phyloP scores from a whole-genome alignment of 2,113 vertebrate genomes.

The Phalacrocorax aristotelis region DNA sequence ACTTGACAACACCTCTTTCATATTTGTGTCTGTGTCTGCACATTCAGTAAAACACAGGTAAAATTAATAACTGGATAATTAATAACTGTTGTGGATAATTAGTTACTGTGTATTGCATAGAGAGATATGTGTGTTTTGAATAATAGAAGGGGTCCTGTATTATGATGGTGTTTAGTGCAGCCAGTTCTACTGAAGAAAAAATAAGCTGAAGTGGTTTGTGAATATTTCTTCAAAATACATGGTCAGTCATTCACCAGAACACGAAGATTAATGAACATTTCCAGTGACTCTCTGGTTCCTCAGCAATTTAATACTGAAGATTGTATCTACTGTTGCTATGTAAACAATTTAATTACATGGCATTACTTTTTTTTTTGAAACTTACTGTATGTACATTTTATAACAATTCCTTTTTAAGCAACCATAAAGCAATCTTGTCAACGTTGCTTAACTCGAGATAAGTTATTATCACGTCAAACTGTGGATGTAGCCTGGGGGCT shows the following conservation, averaged over 20 bases:
- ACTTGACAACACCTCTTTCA: background rate
- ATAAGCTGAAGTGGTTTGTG: background rate
- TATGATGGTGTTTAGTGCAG: background rate
- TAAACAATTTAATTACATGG: background rate
- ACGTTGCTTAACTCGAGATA: background rate
- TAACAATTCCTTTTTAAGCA: background rate
- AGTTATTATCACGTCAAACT: background rate
- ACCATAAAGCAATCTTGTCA: background rate
- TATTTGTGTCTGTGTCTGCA: background rate
- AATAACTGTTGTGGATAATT: background rate
- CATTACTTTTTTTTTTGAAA: background rate
- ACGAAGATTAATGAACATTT: background rate
- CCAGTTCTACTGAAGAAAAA: background rate
- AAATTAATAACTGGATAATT: background rate
- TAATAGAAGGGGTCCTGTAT: rapidly evolving
- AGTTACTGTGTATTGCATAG: background rate
- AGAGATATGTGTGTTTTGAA: background rate
- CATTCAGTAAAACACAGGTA: background rate
- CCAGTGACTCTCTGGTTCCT: background rate
- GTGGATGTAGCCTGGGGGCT: background rate
- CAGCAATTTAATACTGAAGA: background rate
- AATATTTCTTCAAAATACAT: background rate
- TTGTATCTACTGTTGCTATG: background rate
- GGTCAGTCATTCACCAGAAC: background rate
- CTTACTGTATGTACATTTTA: background rate